phyloP scores from a whole-genome alignment of 2,113 vertebrate genomes.

The Uria aalge region DNA sequence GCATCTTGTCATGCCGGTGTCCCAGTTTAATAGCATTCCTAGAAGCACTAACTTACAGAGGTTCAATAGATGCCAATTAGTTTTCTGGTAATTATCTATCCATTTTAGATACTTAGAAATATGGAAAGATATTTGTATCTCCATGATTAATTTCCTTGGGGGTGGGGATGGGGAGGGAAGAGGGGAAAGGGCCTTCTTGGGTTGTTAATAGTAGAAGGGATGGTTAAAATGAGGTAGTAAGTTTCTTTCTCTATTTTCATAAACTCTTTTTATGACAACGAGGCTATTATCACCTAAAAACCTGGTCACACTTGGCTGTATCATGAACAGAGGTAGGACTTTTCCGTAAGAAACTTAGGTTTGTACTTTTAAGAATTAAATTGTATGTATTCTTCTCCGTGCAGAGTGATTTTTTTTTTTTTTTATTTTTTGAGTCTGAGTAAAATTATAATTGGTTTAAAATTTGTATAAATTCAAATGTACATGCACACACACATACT shows the following conservation, averaged over 20 bases:
- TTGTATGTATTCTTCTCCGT: neutral
- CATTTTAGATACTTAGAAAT: neutral
- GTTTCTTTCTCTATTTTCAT: neutral
- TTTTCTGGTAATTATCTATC: neutral
- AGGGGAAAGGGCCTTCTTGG: neutral
- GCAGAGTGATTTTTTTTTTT: accelerated
- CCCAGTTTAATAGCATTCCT: neutral
- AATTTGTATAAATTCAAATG: neutral
- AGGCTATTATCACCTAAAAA: neutral
- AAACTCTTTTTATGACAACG: neutral
- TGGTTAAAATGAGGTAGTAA: neutral
- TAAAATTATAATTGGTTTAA: neutral
- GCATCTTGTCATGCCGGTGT: neutral
- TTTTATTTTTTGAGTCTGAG: neutral
- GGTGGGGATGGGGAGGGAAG: too few species aligned
- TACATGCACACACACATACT: neutral
- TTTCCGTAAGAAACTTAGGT: neutral
- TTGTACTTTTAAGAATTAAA: neutral
- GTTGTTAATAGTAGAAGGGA: neutral
- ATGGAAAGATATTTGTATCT: neutral
- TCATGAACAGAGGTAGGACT: neutral
- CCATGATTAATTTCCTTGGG: neutral
- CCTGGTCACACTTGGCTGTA: neutral
- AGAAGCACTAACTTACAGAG: neutral
- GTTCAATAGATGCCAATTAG: neutral